Conservation (phyloP, 2,113 vertebrate genomes). For the Callipepla californica region DNA sequence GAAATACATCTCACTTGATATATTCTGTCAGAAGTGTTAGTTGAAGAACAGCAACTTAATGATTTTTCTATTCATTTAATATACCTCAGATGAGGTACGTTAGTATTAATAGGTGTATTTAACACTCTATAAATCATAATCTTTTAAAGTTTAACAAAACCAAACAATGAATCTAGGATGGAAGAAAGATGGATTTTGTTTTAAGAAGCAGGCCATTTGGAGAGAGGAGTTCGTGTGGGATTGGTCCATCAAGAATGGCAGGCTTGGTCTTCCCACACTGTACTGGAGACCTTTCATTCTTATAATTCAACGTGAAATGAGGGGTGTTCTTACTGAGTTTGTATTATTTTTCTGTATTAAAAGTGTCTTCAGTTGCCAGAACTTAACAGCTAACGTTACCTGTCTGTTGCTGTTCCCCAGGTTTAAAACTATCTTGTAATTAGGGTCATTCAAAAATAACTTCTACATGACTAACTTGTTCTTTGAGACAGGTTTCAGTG, state of each 20-base stretch:
- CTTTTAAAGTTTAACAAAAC: not conserved
- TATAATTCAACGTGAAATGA: not conserved
- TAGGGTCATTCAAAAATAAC: constrained; percentile 42
- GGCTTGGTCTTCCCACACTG: not conserved
- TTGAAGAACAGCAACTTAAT: not conserved
- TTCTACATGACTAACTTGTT: not conserved
- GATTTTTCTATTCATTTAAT: constrained; percentile 6
- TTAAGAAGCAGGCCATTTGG: not conserved
- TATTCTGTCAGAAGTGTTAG: not conserved
- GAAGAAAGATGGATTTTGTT: not conserved
- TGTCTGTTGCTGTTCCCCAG: not conserved
- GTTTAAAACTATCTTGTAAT: constrained; percentile 23
- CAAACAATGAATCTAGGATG: not conserved
- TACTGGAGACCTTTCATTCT: not conserved
- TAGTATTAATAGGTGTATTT: not conserved
- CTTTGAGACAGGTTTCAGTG: constrained; percentile 9
- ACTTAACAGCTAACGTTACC: not conserved
- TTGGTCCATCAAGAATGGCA: not conserved
- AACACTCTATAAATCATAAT: not conserved
- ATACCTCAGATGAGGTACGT: not conserved
- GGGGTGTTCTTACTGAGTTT: not conserved
- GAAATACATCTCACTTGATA: not conserved
- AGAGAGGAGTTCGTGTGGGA: not conserved
- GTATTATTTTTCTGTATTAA: not conserved
- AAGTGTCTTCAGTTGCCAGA: not conserved